A percentile compares a stretch with the other conserved stretches of the same genome.
These are phyloP conservation scores for Sebastes nivosus DNA, from an alignment of 2,797 vertebrate genomes.

Conservation along the genomic window DNA sequence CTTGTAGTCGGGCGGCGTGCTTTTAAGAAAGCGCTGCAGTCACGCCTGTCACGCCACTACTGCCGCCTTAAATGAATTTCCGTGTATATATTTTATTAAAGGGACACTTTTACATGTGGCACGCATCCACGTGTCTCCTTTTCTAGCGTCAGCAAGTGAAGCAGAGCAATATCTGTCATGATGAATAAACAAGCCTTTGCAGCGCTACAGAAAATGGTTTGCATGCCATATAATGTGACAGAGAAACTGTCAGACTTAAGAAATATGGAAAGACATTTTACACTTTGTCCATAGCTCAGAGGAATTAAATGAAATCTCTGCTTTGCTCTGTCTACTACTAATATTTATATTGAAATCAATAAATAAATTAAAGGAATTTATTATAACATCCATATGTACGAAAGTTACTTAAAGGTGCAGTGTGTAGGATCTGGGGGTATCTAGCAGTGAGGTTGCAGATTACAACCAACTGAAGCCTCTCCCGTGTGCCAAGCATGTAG, in stretches of 20 bases:
- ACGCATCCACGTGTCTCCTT: not conserved
- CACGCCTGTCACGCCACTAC: not conserved
- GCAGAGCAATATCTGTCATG: conserved; percentile 5
- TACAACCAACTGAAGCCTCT: too few relatives aligned
- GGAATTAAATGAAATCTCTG: not conserved
- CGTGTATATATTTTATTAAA: conserved; percentile 7
- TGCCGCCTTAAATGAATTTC: not conserved
- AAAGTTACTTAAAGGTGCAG: too few relatives aligned
- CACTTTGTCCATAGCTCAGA: not conserved
- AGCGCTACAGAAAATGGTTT: not conserved
- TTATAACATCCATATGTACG: too few relatives aligned
- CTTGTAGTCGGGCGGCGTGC: not conserved
- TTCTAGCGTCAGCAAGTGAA: not conserved
- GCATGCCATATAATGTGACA: not conserved
- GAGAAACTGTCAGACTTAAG: not conserved
- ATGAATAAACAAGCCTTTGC: conserved; percentile 10
- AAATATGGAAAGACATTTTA: not conserved
- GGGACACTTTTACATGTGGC: not conserved
- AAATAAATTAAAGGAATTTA: not conserved
- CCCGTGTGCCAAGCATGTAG: too few relatives aligned
- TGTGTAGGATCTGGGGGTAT: too few relatives aligned
- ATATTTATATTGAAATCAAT: not conserved
- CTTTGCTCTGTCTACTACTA: not conserved
- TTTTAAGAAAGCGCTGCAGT: not conserved
- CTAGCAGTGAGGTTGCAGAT: too few relatives aligned